These are phyloP conservation scores for Cuculus canorus DNA, from an alignment of 2,797 vertebrate genomes.

Conservation along the genomic window DNA sequence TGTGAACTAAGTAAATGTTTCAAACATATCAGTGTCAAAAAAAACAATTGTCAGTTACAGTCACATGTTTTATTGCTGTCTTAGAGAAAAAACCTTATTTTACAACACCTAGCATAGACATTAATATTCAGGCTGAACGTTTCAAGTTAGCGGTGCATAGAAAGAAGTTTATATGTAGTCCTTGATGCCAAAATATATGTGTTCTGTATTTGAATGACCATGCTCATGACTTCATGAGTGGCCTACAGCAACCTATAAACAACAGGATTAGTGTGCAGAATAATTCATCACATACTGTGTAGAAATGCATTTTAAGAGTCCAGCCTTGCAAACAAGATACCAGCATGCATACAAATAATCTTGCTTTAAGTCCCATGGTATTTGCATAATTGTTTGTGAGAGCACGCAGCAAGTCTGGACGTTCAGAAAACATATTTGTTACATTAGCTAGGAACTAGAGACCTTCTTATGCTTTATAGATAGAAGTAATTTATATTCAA, in stretches of 20 bases:
- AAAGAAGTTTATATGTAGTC: slow-evolving; percentile 64
- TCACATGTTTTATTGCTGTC: slow-evolving; percentile 50
- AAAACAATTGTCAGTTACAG: slow-evolving; percentile 57
- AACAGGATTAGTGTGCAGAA: slow-evolving; percentile 49
- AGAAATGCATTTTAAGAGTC: slow-evolving; percentile 46
- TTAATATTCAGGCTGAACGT: slow-evolving; percentile 69
- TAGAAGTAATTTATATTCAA: neutral
- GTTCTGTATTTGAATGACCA: slow-evolving; percentile 67
- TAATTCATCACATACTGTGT: slow-evolving; percentile 45
- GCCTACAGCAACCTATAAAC: slow-evolving; percentile 66
- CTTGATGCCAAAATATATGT: slow-evolving; percentile 71
- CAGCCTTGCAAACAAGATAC: neutral
- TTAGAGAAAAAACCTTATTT: slow-evolving; percentile 36
- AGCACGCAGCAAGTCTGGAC: neutral
- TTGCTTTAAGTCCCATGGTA: neutral
- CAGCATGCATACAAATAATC: neutral
- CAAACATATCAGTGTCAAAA: slow-evolving; percentile 46
- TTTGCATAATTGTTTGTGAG: neutral
- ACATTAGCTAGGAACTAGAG: neutral
- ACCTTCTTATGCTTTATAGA: neutral
- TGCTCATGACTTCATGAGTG: slow-evolving; percentile 59
- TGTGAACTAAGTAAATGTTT: slow-evolving; percentile 52
- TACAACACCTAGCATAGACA: slow-evolving; percentile 47
- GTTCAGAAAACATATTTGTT: slow-evolving; percentile 21
- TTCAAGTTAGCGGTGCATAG: slow-evolving; percentile 66